A percentile compares a stretch with the other conserved stretches of the same genome.
These are phyloP conservation scores for Cabera pusaria DNA, from an alignment of 2,888 invertebrate genomes.

Conservation along the genomic window DNA sequence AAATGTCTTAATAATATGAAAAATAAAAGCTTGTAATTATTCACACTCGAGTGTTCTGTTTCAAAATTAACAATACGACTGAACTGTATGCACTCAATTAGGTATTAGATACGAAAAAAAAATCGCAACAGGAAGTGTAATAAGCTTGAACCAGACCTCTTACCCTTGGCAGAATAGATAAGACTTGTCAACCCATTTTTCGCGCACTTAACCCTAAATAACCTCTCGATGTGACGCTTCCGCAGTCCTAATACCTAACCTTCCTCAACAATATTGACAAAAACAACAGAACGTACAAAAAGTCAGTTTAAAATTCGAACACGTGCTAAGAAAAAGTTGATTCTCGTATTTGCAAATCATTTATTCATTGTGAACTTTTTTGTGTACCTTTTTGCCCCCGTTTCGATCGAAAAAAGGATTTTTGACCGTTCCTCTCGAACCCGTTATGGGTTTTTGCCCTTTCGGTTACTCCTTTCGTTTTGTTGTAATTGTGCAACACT, in stretches of 20 bases:
- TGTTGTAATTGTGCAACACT: slow-evolving; percentile 54
- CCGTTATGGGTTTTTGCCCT: slow-evolving; percentile 75
- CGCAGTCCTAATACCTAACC: slow-evolving; percentile 44
- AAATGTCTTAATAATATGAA: too few species aligned
- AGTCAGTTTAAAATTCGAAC: slow-evolving; percentile 66
- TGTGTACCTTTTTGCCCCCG: slow-evolving; percentile 64
- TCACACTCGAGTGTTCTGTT: too few species aligned
- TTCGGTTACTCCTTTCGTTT: slow-evolving; percentile 47
- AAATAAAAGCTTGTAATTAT: too few species aligned
- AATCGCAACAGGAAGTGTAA: slow-evolving; percentile 4
- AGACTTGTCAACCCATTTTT: slow-evolving; percentile 1
- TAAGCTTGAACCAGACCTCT: slow-evolving; percentile 13
- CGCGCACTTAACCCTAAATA: slow-evolving; percentile 7
- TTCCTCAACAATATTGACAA: slow-evolving; percentile 56
- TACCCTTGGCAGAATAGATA: slow-evolving; percentile 1
- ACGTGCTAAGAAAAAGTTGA: slow-evolving; percentile 74
- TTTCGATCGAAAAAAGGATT: slow-evolving; percentile 51
- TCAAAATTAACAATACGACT: too few species aligned
- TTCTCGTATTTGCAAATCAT: slow-evolving; percentile 72
- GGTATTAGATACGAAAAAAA: too few species aligned
- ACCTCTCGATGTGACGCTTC: slow-evolving; percentile 25
- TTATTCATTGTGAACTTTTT: slow-evolving; percentile 69
- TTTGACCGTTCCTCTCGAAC: slow-evolving; percentile 47
- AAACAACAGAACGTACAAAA: slow-evolving; percentile 56
- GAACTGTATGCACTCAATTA: too few species aligned